These are phyloP conservation scores for Lutjanus erythropterus DNA, from an alignment of 2,113 vertebrate species.

Conservation along the genomic window DNA sequence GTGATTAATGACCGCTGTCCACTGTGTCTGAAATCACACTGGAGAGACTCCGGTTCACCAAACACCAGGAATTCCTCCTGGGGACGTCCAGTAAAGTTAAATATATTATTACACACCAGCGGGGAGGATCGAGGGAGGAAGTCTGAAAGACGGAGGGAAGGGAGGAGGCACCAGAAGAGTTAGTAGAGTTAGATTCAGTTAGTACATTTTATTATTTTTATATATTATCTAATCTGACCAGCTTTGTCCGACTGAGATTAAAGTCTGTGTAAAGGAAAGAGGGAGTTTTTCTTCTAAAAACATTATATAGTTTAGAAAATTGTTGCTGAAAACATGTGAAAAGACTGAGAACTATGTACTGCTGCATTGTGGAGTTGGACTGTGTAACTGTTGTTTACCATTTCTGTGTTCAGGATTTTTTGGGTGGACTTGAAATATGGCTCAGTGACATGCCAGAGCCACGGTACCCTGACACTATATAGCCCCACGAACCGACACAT, in stretches of 20 bases:
- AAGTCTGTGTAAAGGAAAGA: too few relatives aligned
- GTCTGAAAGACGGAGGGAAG: slow-evolving; percentile 11
- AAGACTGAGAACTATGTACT: too few relatives aligned
- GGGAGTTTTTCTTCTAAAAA: too few relatives aligned
- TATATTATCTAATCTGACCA: slow-evolving; percentile 27
- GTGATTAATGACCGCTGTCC: slow-evolving; percentile 83
- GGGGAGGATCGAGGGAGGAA: slow-evolving; percentile 41
- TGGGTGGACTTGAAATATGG: too few relatives aligned
- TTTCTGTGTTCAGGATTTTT: too few relatives aligned
- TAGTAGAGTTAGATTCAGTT: slow-evolving; percentile 13
- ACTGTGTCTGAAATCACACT: slow-evolving; percentile 78
- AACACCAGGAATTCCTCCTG: slow-evolving; percentile 82
- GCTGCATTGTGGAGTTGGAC: too few relatives aligned
- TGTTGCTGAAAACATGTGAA: too few relatives aligned
- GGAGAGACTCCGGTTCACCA: slow-evolving; percentile 78
- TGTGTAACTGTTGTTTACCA: too few relatives aligned
- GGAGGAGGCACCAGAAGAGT: slow-evolving; percentile 32
- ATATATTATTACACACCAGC: slow-evolving; percentile 79
- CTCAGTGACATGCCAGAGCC: too few relatives aligned
- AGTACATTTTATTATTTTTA: slow-evolving; percentile 27
- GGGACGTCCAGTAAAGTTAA: slow-evolving; percentile 79
- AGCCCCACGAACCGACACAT: too few relatives aligned
- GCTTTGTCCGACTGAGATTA: slow-evolving; percentile 2
- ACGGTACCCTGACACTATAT: too few relatives aligned
- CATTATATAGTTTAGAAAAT: too few relatives aligned